Evolutionary conservation across 1,140 invertebrate species (phyloP).

Genomic region (Brachystomella parvula): DNA sequence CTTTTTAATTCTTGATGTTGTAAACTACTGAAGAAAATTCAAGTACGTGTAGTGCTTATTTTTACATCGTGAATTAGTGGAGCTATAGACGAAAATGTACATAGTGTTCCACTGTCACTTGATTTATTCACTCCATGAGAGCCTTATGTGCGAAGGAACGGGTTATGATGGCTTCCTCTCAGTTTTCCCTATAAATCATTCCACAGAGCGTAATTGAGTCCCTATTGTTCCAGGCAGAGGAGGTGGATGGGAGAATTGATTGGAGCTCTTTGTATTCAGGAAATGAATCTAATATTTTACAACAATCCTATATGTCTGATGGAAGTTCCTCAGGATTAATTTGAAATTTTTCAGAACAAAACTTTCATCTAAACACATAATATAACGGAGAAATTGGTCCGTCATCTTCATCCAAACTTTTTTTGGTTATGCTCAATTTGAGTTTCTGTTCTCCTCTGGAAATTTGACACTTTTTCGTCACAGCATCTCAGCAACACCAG

Average conservation of each 20-base stretch:
- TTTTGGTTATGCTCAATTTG: neutral
- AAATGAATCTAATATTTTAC: neutral
- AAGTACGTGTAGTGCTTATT: no score
- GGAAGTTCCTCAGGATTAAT: no score
- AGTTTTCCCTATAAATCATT: no score
- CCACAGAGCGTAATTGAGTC: conserved; percentile 6
- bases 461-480: neutral
- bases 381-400: neutral
- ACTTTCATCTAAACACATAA: no score
- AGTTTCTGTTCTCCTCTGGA: neutral
- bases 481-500: neutral
- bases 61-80: no score
- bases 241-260: neutral
- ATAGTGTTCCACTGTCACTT: no score
- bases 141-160: no score
- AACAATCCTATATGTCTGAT: neutral
- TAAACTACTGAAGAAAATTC: no score
- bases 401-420: neutral
- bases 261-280: neutral
- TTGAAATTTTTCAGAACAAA: neutral
- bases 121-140: no score
- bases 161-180: no score
- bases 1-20: no score
- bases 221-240: neutral
- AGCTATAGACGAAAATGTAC: no score